phyloP scores from a whole-genome alignment of 2,888 invertebrate genomes.

The Campoplex capitator region DNA sequence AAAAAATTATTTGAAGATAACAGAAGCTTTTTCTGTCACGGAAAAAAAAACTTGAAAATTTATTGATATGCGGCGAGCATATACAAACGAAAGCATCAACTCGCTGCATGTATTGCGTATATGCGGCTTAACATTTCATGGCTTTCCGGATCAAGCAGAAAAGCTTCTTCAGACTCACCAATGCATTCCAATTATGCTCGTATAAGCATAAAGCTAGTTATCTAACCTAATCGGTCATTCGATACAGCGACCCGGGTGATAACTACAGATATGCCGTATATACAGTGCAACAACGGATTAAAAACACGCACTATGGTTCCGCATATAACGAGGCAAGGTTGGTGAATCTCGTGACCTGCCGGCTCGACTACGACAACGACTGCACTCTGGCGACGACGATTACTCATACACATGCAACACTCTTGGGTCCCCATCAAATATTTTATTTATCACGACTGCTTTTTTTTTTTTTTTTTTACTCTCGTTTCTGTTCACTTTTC shows the following conservation, averaged over 20 bases:
- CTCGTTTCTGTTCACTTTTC: background rate
- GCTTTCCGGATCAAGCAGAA: conserved; percentile 51
- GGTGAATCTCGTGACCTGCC: conserved; percentile 56
- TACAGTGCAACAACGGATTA: conserved; percentile 20
- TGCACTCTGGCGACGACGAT: conserved; percentile 44
- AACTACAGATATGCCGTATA: conserved; percentile 33
- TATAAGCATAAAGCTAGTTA: background rate
- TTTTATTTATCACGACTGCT: background rate
- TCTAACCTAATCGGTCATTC: conserved; percentile 24
- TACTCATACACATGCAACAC: conserved; percentile 50
- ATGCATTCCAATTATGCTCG: conserved; percentile 14
- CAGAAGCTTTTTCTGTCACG: background rate
- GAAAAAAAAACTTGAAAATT: background rate
- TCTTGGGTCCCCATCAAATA: conserved; percentile 6
- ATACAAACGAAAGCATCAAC: background rate
- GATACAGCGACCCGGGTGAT: conserved; percentile 34
- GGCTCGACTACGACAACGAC: conserved; percentile 27
- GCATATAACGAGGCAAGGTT: conserved; percentile 17
- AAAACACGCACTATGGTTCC: background rate
- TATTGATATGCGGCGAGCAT: background rate
- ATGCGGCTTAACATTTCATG: conserved; percentile 39
- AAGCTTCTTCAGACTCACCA: conserved; percentile 27
- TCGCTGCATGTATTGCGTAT: background rate
- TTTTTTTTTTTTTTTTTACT: background rate
- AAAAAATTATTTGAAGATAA: background rate